phyloP scores from a whole-genome alignment of 2,113 vertebrate genomes.

The Octodon degus region DNA sequence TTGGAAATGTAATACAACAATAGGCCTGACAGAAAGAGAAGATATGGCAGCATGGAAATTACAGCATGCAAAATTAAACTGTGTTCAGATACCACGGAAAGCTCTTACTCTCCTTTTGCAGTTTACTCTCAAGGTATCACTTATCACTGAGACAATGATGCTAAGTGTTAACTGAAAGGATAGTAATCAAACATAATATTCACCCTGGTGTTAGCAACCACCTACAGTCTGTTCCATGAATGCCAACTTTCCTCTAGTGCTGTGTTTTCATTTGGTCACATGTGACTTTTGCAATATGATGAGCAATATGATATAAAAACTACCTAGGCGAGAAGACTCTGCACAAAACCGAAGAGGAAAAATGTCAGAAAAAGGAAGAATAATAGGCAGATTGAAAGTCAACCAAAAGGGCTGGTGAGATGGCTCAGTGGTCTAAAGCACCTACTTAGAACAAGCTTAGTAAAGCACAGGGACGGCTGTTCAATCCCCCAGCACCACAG shows the following conservation, averaged over 20 bases:
- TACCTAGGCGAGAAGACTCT: constrained; percentile 20
- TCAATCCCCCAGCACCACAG: too few species aligned
- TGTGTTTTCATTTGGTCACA: constrained; percentile 49
- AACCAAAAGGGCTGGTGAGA: too few species aligned
- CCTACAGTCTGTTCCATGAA: constrained; percentile 46
- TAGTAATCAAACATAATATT: constrained; percentile 69
- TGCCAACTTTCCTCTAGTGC: constrained; percentile 51
- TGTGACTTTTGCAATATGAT: constrained; percentile 43
- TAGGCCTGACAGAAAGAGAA: constrained; percentile 18
- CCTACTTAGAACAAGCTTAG: too few species aligned
- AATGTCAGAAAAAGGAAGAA: constrained; percentile 18
- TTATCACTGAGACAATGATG: constrained; percentile 64
- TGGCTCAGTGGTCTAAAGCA: too few species aligned
- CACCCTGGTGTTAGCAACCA: constrained; percentile 64
- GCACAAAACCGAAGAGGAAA: not conserved
- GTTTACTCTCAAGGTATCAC: constrained; percentile 4
- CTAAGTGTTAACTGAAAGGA: constrained; percentile 22
- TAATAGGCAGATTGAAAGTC: constrained; percentile 9
- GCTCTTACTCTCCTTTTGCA: constrained; percentile 33
- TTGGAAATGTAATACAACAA: constrained; percentile 30
- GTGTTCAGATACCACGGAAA: not conserved
- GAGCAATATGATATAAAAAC: not conserved
- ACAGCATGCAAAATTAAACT: constrained; percentile 21
- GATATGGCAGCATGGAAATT: not conserved
- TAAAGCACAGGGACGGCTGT: too few species aligned